Evolutionary conservation across 2,797 vertebrate species (phyloP).

Genomic region (Acipenser oxyrinchus): DNA sequence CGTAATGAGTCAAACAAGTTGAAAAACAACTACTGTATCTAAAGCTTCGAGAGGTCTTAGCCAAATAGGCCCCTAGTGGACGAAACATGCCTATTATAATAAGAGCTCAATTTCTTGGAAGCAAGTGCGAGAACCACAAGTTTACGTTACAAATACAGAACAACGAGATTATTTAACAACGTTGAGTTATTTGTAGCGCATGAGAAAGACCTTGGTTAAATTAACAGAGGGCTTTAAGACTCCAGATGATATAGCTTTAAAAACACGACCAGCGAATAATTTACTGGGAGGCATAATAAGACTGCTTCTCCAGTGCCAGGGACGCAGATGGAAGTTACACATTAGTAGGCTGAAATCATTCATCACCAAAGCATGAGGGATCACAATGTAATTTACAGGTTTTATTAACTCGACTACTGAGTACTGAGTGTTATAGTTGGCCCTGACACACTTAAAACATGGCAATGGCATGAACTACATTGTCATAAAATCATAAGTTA

Average conservation of each 20-base stretch:
- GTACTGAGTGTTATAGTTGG: constrained; percentile 51
- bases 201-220: constrained; percentile 1
- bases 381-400: constrained; percentile 55
- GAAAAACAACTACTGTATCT: background rate
- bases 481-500: background rate
- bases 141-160: background rate
- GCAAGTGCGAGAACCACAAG: background rate
- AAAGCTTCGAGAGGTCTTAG: background rate
- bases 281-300: constrained; percentile 45
- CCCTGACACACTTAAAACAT: constrained; percentile 18
- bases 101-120: too few species aligned
- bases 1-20: background rate
- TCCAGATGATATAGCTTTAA: constrained; percentile 39
- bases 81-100: background rate
- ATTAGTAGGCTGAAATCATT: constrained; percentile 43
- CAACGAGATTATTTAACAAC: background rate
- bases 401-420: constrained; percentile 10
- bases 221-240: background rate
- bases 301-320: constrained; percentile 34
- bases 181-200: background rate
- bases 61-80: background rate
- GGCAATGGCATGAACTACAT: background rate
- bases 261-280: constrained; percentile 45
- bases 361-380: constrained; percentile 41
- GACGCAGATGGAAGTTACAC: constrained; percentile 38